Percentiles rank a stretch among this genome's conserved stretches.
Evolutionary conservation across 2,113 vertebrate species (phyloP).

Genomic region (Vulpes lagopus): DNA sequence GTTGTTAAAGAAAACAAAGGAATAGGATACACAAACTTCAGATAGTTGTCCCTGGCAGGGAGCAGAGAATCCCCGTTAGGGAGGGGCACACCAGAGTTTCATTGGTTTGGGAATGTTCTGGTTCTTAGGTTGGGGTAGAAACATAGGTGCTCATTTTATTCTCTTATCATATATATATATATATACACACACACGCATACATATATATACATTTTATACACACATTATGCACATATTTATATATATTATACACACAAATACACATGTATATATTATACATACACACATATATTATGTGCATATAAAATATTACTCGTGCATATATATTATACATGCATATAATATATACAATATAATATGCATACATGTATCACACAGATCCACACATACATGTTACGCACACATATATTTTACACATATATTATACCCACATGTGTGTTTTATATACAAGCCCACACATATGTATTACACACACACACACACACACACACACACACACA

Average conservation of each 20-base stretch:
- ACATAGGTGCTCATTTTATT: neutral
- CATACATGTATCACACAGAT: too few species aligned
- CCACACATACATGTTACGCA: too few species aligned
- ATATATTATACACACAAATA: neutral
- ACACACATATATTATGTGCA: neutral
- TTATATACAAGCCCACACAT: neutral
- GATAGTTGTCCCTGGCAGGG: neutral
- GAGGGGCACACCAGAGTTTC: neutral
- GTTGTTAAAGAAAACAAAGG: constrained; percentile 21
- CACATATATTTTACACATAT: neutral
- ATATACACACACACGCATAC: neutral
- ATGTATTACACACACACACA: neutral
- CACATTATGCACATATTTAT: neutral
- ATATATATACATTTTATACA: neutral
- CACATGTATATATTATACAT: neutral
- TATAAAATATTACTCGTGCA: neutral
- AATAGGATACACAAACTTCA: neutral
- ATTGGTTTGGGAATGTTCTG: neutral
- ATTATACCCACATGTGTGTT: neutral
- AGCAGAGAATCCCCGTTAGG: too few species aligned
- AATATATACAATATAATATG: too few species aligned
- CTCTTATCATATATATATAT: neutral
- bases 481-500: accelerated
- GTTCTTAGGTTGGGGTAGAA: neutral
- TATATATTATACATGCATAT: neutral